Percentiles rank a stretch among this genome's conserved stretches.
Conservation (phyloP, 2,888 invertebrate genomes). For the Chouioia cunea region DNA sequence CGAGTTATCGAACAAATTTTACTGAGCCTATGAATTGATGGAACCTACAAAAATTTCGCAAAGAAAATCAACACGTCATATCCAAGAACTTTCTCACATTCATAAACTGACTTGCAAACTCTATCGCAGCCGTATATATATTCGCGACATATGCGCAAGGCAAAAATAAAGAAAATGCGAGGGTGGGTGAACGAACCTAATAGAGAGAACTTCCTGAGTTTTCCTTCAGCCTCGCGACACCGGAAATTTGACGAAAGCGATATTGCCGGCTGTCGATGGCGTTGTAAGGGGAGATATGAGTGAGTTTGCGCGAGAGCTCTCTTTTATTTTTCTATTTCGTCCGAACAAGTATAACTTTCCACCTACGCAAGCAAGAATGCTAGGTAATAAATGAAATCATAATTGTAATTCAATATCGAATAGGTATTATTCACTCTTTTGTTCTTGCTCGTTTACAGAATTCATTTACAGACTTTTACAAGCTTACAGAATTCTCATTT, state of each 20-base stretch:
- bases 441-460: no score
- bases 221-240: conserved; percentile 7
- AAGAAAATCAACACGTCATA: no score
- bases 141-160: conserved; percentile 9
- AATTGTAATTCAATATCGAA: no score
- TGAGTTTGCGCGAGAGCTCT: not conserved
- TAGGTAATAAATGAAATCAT: no score
- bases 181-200: not conserved
- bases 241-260: conserved; percentile 41
- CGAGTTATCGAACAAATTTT: no score
- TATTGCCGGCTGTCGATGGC: conserved; percentile 23
- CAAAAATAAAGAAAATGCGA: not conserved
- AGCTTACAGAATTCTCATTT: no score
- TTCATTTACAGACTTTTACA: no score
- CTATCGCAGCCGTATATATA: not conserved
- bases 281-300: conserved; percentile 14
- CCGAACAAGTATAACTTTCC: not conserved
- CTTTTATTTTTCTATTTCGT: not conserved
- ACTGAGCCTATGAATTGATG: no score
- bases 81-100: not conserved
- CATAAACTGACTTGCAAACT: conserved; percentile 5
- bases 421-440: no score
- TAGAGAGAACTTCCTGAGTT: conserved; percentile 12
- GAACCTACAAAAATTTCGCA: no score
- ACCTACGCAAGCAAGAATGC: not conserved